These are phyloP conservation scores for Neodiprion fabricii DNA, from an alignment of 1,140 invertebrate genomes.

Conservation along the genomic window DNA sequence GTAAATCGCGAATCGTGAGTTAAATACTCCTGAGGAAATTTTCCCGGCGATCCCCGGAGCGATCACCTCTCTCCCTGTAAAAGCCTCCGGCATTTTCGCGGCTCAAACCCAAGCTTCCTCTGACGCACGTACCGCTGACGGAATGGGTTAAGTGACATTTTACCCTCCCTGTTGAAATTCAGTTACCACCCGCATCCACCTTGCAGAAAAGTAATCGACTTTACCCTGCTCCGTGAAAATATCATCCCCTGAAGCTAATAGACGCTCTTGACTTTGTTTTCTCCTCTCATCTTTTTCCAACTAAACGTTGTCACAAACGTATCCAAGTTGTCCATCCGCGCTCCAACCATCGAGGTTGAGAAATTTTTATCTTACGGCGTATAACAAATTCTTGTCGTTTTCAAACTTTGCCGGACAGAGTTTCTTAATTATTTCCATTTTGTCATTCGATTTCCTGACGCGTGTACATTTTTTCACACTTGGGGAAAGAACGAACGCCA, in stretches of 20 bases:
- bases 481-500: too few species aligned
- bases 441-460: too few species aligned
- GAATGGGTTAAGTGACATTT: background rate
- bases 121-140: constrained; percentile 1
- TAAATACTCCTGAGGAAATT: background rate
- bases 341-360: background rate
- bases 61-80: background rate
- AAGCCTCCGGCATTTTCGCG: background rate
- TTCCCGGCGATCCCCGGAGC: background rate
- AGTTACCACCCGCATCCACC: background rate
- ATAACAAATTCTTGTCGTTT: background rate
- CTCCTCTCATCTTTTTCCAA: background rate
- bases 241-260: background rate
- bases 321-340: too few species aligned
- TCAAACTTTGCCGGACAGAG: background rate
- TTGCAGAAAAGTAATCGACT: background rate
- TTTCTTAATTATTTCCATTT: too few species aligned
- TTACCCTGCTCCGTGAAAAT: background rate
- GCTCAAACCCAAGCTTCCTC: background rate
- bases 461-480: too few species aligned
- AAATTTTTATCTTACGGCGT: background rate
- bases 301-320: background rate
- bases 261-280: background rate
- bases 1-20: background rate
- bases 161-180: background rate